A percentile compares a stretch with the other conserved stretches of the same genome.
Conservation (phyloP, 2,888 invertebrate genomes). For the Miltochrista miniata region DNA sequence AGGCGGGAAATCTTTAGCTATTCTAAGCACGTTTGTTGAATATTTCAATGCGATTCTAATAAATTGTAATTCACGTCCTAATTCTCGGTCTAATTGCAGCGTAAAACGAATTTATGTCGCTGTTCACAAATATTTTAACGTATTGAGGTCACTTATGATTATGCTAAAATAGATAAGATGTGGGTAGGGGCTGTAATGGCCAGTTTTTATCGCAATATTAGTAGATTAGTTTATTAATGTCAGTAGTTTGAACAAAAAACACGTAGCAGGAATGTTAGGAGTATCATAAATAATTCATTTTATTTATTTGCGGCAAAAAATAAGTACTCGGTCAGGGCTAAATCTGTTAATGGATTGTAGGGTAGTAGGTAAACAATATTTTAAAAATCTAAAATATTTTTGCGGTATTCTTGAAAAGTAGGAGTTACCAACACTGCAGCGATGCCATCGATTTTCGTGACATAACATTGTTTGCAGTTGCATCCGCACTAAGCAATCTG, state of each 20-base stretch:
- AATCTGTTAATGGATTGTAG: too few relatives aligned
- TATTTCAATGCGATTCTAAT: slow-evolving; percentile 31
- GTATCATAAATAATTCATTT: too few relatives aligned
- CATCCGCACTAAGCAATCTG: slow-evolving; percentile 26
- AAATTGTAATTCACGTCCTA: slow-evolving; percentile 38
- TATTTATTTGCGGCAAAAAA: too few relatives aligned
- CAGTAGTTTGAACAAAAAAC: background rate
- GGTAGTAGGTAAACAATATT: too few relatives aligned
- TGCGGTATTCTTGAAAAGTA: slow-evolving; percentile 25
- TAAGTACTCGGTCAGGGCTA: too few relatives aligned
- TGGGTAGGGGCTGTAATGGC: slow-evolving; percentile 14
- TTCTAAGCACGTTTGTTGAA: slow-evolving; percentile 19
- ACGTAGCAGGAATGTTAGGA: too few relatives aligned
- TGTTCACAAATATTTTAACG: slow-evolving; percentile 31
- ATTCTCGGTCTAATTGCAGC: slow-evolving; percentile 35
- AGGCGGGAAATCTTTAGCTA: slow-evolving; percentile 23
- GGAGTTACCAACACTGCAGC: slow-evolving; percentile 24
- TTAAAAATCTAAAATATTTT: too few relatives aligned
- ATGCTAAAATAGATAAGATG: slow-evolving; percentile 37
- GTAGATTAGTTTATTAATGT: background rate
- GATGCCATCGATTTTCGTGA: slow-evolving; percentile 22
- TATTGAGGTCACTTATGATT: slow-evolving; percentile 34
- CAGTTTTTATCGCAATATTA: slow-evolving; percentile 12
- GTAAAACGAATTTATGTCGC: slow-evolving; percentile 33
- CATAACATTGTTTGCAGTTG: slow-evolving; percentile 19